A percentile compares a stretch with the other conserved stretches of the same genome.
Conservation (phyloP, 2,888 invertebrate species). For the Altica lythri region DNA sequence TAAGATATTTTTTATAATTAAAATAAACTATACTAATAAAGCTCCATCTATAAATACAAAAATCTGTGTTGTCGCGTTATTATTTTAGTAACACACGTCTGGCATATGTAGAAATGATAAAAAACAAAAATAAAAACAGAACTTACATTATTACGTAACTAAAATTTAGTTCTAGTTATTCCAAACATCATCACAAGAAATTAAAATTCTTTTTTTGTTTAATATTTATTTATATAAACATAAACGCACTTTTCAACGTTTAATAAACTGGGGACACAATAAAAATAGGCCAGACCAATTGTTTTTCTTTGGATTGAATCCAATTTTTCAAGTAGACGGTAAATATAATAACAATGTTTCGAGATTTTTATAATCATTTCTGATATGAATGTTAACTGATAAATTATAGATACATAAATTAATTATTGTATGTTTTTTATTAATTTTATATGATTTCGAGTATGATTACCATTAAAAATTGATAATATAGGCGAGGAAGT, state of each 20-base stretch:
- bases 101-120: constrained; percentile 3
- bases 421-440: background rate
- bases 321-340: constrained; percentile 27
- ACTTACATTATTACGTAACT: constrained; percentile 13
- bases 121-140: constrained; percentile 5
- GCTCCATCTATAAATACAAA: too few relatives aligned
- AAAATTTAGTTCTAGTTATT: constrained; percentile 1
- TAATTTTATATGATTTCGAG: background rate
- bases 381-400: constrained; percentile 7
- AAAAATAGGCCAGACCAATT: constrained; percentile 35
- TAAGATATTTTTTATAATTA: too few relatives aligned
- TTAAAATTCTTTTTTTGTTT: constrained; percentile 1
- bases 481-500: too few relatives aligned
- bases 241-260: constrained; percentile 26
- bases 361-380: constrained; percentile 16
- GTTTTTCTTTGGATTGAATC: constrained; percentile 33
- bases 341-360: constrained; percentile 27
- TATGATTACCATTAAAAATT: background rate
- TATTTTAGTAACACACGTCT: too few relatives aligned
- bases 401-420: background rate
- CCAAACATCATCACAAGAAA: background rate
- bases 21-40: too few relatives aligned
- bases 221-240: constrained; percentile 22
- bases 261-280: constrained; percentile 27
- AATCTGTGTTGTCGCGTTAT: too few relatives aligned